A percentile compares a stretch with the other conserved stretches of the same genome.
phyloP scores from a whole-genome alignment of 2,888 invertebrate species.

The Rotaria magnacalcarata region DNA sequence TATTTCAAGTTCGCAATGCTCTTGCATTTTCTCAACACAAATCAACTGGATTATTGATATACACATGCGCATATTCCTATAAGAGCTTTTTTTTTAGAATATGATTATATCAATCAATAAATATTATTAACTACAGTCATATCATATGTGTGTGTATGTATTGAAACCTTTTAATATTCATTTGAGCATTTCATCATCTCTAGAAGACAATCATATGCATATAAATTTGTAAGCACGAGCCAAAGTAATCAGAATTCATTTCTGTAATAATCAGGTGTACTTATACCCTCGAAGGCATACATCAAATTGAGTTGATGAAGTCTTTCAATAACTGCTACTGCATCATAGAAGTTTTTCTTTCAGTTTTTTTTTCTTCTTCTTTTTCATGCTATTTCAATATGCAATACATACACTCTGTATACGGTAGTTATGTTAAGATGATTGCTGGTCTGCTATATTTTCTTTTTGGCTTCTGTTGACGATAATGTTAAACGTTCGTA shows the following conservation, averaged over 20 bases:
- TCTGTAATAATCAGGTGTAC: background rate
- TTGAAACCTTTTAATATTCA: background rate
- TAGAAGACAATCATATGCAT: constrained; percentile 10
- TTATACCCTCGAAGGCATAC: constrained; percentile 16
- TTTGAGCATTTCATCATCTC: background rate
- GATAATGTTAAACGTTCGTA: background rate
- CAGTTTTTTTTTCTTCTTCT: background rate
- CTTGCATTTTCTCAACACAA: background rate
- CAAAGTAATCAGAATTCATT: constrained; percentile 14
- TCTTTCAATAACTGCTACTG: constrained; percentile 12
- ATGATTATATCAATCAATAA: background rate
- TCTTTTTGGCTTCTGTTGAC: constrained; percentile 12
- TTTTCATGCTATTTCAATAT: background rate
- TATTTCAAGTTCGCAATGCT: background rate
- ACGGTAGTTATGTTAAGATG: background rate
- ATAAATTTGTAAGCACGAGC: constrained; percentile 26
- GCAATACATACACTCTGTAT: background rate
- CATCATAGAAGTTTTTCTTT: background rate
- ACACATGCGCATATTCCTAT: no score
- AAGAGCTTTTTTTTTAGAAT: background rate
- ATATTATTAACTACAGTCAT: background rate
- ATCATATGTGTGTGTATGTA: background rate
- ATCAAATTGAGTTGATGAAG: constrained; percentile 25
- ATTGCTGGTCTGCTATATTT: background rate
- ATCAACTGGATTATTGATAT: background rate